Evolutionary conservation across 2,113 vertebrate genomes (phyloP).

Genomic region (Nansenia antarctica): DNA sequence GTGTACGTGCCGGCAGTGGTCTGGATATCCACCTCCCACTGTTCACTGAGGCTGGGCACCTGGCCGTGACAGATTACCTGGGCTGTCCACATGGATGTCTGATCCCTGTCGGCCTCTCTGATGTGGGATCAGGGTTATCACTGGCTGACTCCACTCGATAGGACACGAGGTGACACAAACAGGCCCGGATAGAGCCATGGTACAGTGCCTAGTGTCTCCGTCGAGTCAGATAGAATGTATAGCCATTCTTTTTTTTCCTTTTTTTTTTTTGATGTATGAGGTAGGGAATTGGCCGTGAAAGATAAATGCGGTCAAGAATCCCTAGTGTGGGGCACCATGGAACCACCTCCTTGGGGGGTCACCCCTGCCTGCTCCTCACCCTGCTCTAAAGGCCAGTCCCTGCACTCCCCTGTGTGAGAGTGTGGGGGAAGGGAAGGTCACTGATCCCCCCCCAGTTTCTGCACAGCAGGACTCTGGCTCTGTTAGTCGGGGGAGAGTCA

Average conservation of each 20-base stretch:
- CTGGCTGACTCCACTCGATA: conserved; percentile 31
- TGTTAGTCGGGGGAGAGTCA: neutral
- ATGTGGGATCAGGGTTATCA: conserved; percentile 55
- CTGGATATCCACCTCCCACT: conserved; percentile 21
- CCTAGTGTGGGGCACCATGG: neutral
- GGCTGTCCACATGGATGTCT: conserved; percentile 42
- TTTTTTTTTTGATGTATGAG: neutral
- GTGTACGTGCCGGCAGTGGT: neutral
- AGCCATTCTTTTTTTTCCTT: neutral
- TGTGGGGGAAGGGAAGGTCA: neutral
- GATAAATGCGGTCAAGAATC: too few relatives aligned
- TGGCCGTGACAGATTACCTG: conserved; percentile 42
- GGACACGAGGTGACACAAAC: conserved; percentile 10
- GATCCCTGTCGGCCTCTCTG: conserved; percentile 43
- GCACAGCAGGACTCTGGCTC: neutral
- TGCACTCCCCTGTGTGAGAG: neutral
- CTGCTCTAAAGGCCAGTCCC: neutral
- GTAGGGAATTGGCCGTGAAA: neutral
- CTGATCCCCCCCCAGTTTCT: too few relatives aligned
- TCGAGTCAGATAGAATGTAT: neutral
- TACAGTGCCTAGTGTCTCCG: neutral
- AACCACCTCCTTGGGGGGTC: neutral
- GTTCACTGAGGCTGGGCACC: conserved; percentile 29
- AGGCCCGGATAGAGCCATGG: conserved; percentile 22
- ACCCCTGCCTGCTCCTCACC: neutral